These are phyloP conservation scores for Alectura lathami DNA, from an alignment of 2,113 vertebrate genomes.

Conservation along the genomic window DNA sequence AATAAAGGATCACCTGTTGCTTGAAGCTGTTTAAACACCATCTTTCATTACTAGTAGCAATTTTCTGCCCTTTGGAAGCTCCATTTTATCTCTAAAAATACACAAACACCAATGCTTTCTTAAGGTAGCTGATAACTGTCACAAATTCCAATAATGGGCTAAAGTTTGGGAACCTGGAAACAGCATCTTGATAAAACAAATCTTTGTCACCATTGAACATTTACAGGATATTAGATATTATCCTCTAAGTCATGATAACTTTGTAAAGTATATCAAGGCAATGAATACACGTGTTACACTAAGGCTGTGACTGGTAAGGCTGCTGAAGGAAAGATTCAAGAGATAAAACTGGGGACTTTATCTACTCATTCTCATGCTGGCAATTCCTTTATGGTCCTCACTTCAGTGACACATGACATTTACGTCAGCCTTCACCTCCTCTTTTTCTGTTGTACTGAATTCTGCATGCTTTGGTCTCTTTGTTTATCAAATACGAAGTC, in stretches of 20 bases:
- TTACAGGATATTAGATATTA: not conserved
- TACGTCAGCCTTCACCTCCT: not conserved
- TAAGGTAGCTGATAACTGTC: not conserved
- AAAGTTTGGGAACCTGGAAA: not conserved
- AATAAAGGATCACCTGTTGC: not conserved
- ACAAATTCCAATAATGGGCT: not conserved
- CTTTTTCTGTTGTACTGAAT: not conserved
- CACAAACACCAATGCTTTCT: not conserved
- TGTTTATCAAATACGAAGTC: not conserved
- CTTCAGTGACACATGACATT: not conserved
- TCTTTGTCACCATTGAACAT: not conserved
- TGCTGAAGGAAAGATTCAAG: not conserved
- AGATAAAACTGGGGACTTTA: not conserved
- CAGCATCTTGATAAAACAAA: not conserved
- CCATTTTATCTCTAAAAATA: not conserved
- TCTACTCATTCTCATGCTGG: not conserved
- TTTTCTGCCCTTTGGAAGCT: not conserved
- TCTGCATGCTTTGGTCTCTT: not conserved
- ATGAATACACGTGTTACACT: accelerated
- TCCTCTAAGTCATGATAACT: not conserved
- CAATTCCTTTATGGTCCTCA: not conserved
- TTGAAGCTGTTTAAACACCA: not conserved
- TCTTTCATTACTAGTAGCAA: not conserved
- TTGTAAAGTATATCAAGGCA: not conserved
- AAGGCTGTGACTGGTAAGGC: not conserved